Base-by-base conservation (phyloP, 1,140 invertebrate genomes). In the Acromyrmex charruanus region DNA sequence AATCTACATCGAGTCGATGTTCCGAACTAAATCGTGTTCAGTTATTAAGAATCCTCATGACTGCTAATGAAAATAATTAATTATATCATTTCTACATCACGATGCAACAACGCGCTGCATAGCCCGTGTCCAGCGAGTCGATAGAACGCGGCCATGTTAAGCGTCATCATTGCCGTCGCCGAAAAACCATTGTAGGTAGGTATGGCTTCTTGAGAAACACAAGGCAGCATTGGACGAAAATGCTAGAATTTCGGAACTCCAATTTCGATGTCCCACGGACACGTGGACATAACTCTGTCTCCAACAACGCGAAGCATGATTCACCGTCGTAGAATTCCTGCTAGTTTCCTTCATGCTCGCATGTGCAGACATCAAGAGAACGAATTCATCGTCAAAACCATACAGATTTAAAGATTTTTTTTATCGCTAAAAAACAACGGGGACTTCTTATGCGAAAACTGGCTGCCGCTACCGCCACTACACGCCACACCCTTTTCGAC, bases 61-160 rank as follows among this genome's bases (percentile, higher is more conserved):
- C 31, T 21, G 14, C 49, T 0, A 58, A 58, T n/a, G n/a, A 69
- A 21, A 16, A 90, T 51, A 63, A 63, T 14, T 44, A 72, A 44
- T 44, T 10, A 10, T 79, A 87, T 85, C 89, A 90, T 89, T 90
- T 87, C 88, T 69, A 80, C 66, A 63, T 66, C 61, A 85, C 74
- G 66, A 49, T 14, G 87, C 51, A 61, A 51, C 61, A 65, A 61
- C 51, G 74, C 75, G 88, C 86, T 82, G 89, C 85, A 9, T 39
- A 0, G 35, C 35, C 35, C 0, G 89, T 90, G 86, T 86, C 86
- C 88, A 69, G 80, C 80, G 49, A 51, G 31, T 35, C 58, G 61
- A 35, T 86, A 55, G 59, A 75, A 85, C 86, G 89, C 89, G 79
- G 89, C 89, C 89, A 90, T 90, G 65, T 90, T 90, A 88, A 90